A percentile compares a stretch with the other conserved stretches of the same genome.
Evolutionary conservation across 2,113 vertebrate genomes (phyloP).

Genomic region (Peromyscus californicus): DNA sequence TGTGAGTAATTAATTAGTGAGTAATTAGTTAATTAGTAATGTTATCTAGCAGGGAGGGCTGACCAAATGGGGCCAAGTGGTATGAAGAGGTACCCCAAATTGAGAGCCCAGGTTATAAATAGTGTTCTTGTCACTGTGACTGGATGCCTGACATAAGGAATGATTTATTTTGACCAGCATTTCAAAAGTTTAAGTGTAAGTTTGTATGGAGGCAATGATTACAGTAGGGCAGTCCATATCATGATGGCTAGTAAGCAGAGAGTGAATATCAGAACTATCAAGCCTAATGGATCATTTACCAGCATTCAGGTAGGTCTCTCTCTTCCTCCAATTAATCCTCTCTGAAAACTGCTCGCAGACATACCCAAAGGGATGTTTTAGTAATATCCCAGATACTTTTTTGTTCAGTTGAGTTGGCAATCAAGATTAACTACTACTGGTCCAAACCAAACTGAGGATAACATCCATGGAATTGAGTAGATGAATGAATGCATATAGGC

Average conservation of each 20-base stretch:
- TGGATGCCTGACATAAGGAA: not conserved
- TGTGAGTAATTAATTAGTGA: not conserved
- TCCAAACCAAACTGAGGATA: not conserved
- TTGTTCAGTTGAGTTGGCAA: not conserved
- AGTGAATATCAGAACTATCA: not conserved
- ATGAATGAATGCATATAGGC: not conserved
- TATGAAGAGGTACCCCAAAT: rapidly evolving
- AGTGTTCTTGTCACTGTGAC: not conserved
- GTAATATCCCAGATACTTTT: not conserved
- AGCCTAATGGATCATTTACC: not conserved
- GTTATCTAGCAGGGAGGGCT: not conserved
- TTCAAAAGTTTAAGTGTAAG: not conserved
- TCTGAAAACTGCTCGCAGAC: not conserved
- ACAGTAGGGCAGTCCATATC: not conserved
- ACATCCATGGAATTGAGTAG: not conserved
- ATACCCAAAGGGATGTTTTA: not conserved
- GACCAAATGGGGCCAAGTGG: no score
- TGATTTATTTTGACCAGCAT: not conserved
- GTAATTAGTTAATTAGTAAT: not conserved
- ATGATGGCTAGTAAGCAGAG: not conserved
- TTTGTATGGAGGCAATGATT: not conserved
- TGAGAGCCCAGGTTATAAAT: not conserved
- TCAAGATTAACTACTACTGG: not conserved
- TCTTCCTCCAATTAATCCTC: not conserved
- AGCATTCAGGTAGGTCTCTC: not conserved